Percentiles rank a stretch among this genome's conserved stretches.
Evolutionary conservation across 2,113 vertebrate species (phyloP).

Genomic region (Gulo gulo): DNA sequence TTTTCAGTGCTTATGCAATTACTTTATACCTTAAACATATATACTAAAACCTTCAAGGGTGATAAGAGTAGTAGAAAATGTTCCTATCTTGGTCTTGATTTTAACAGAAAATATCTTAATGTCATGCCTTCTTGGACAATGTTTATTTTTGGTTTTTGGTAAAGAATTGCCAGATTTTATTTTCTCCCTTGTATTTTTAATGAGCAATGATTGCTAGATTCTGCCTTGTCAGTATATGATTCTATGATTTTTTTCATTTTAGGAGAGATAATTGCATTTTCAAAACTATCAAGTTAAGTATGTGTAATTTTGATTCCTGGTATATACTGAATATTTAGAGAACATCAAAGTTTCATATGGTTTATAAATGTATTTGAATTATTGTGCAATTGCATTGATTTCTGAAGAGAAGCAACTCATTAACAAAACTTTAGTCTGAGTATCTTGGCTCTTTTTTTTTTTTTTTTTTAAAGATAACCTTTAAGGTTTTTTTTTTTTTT

Average conservation of each 20-base stretch:
- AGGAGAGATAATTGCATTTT: not conserved
- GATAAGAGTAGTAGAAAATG: not conserved
- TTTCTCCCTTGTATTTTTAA: constrained; percentile 21
- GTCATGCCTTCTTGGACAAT: not conserved
- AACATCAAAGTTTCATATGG: not conserved
- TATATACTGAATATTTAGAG: not conserved
- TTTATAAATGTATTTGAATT: not conserved
- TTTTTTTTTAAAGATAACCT: no score
- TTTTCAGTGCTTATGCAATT: not conserved
- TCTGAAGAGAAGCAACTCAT: not conserved
- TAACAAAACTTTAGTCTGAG: not conserved
- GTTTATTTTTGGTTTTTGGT: not conserved
- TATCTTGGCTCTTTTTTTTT: not conserved
- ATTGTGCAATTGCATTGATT: not conserved
- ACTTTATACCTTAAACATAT: not conserved
- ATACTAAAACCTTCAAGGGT: not conserved
- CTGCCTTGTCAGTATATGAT: not conserved
- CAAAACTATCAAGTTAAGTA: not conserved
- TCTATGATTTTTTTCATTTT: not conserved
- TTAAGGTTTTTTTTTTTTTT: not conserved
- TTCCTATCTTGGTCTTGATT: not conserved
- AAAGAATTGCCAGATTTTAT: not conserved
- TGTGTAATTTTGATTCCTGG: not conserved
- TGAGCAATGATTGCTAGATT: not conserved
- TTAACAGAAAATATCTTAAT: constrained; percentile 12